Evolutionary conservation across 2,888 invertebrate genomes (phyloP).

Genomic region (Ceriagrion tenellum): DNA sequence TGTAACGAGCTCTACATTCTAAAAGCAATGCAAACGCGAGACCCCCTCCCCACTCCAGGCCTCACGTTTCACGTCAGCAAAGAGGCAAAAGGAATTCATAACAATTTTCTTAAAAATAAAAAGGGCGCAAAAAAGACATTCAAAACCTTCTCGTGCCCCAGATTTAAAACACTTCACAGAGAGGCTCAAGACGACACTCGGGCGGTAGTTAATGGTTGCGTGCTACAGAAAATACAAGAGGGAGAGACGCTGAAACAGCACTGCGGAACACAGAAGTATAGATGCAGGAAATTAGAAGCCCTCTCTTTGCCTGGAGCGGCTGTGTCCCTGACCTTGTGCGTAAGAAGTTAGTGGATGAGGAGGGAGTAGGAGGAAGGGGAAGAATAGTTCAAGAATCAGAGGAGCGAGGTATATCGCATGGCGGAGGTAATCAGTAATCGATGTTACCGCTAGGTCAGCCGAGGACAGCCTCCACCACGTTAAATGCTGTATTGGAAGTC

Average conservation of each 20-base stretch:
- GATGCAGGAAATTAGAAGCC: neutral
- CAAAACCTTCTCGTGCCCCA: neutral
- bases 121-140: neutral
- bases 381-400: neutral
- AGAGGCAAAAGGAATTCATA: neutral
- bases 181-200: neutral
- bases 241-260: neutral
- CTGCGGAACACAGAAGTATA: neutral
- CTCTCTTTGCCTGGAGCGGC: neutral
- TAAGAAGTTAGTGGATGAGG: neutral
- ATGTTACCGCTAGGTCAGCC: no score
- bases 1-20: no score
- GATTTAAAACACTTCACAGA: neutral
- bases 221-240: neutral
- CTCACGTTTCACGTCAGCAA: neutral
- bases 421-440: neutral
- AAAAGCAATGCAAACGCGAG: no score
- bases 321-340: neutral
- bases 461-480: no score
- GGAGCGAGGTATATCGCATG: neutral
- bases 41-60: no score
- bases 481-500: no score
- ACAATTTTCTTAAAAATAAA: neutral
- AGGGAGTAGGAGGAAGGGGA: neutral
- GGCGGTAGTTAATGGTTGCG: neutral